Conservation (phyloP, 1,140 invertebrate genomes). For the Drosophila lacteicornis region DNA sequence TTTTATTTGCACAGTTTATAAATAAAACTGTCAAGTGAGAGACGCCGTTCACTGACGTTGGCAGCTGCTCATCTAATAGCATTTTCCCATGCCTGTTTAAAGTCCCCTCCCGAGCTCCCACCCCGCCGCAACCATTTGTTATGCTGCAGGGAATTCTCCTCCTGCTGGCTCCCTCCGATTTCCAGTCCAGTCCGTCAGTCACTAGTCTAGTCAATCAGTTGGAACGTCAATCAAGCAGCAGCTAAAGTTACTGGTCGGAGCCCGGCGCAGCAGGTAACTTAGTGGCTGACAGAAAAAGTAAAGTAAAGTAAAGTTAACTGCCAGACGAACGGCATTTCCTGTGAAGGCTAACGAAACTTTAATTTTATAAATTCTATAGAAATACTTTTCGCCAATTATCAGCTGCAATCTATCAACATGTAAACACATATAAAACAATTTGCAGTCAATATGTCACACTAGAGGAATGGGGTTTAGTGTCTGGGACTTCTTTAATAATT, state of each 20-base stretch:
- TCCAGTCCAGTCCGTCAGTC: constrained; percentile 44
- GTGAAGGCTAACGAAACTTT: neutral
- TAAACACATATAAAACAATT: no score
- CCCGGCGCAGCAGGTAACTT: constrained; percentile 67
- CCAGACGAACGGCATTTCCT: neutral
- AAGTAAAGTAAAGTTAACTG: constrained; percentile 13
- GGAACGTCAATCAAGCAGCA: constrained; percentile 51
- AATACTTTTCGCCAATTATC: neutral
- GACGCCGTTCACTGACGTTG: constrained; percentile 62
- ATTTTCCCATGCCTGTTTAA: constrained; percentile 61
- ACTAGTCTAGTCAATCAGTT: constrained; percentile 62
- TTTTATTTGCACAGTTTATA: constrained; percentile 82
- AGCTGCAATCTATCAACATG: no score
- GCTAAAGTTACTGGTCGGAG: constrained; percentile 43
- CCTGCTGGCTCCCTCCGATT: constrained; percentile 14
- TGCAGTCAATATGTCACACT: no score
- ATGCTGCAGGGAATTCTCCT: constrained; percentile 27
- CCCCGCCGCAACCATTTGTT: constrained; percentile 49
- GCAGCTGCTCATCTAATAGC: constrained; percentile 71
- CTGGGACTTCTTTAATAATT: no score
- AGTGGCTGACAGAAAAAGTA: constrained; percentile 25
- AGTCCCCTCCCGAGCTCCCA: constrained; percentile 12
- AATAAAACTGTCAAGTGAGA: constrained; percentile 76
- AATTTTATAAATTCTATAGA: no score
- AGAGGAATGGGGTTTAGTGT: no score